Evolutionary conservation across 1,140 invertebrate genomes (phyloP).

Genomic region (Magallana gigas): DNA sequence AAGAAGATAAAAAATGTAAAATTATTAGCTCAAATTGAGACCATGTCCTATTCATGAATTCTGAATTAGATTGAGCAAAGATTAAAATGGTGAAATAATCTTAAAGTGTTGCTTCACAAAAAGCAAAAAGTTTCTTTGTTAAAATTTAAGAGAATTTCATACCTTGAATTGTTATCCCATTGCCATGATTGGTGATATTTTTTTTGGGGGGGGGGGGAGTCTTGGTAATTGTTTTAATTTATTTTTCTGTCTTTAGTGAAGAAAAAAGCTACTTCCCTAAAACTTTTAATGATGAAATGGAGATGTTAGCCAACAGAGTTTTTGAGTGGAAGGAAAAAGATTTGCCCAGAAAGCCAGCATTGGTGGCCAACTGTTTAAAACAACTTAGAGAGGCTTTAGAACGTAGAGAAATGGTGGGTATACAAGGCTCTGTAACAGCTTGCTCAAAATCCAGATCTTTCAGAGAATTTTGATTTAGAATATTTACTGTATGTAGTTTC

Average conservation of each 20-base stretch:
- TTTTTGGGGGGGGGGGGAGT: too few species aligned
- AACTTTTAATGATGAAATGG: slow-evolving; percentile 42
- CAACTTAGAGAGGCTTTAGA: slow-evolving; percentile 39
- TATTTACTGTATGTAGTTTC: too few species aligned
- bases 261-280: slow-evolving; percentile 40
- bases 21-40: too few species aligned
- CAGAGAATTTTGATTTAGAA: not conserved
- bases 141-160: too few species aligned
- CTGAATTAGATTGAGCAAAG: too few species aligned
- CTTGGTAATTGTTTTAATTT: not conserved
- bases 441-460: not conserved
- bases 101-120: too few species aligned
- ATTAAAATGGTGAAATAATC: too few species aligned
- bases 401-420: slow-evolving; percentile 40
- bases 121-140: too few species aligned
- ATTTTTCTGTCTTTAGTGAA: not conserved
- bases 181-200: too few species aligned
- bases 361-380: slow-evolving; percentile 46
- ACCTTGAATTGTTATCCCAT: too few species aligned
- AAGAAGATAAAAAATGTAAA: too few species aligned
- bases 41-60: too few species aligned
- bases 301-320: slow-evolving; percentile 29
- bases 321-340: slow-evolving; percentile 49
- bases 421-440: not conserved
- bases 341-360: slow-evolving; percentile 21